Conservation (phyloP, 2,888 invertebrate species). For the Carcina quercana region DNA sequence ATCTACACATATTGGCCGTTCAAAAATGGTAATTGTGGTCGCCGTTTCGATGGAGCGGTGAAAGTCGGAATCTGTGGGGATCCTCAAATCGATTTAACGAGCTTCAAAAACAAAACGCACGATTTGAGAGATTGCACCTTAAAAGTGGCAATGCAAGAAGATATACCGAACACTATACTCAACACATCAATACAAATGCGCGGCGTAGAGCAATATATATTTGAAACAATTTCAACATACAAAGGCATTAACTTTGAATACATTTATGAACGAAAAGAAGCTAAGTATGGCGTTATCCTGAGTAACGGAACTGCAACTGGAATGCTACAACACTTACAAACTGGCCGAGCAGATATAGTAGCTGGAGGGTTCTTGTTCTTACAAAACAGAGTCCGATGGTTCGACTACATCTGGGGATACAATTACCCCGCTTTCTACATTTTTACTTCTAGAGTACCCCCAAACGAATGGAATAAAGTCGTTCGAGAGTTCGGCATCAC, state of each 20-base stretch:
- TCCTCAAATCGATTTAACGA: not conserved
- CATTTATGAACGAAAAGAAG: not conserved
- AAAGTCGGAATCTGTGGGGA: conserved; percentile 10
- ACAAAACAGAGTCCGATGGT: conserved; percentile 6
- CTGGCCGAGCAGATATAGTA: conserved; percentile 9
- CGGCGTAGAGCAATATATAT: conserved; percentile 7
- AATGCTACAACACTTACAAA: conserved; percentile 4
- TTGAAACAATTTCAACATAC: not conserved
- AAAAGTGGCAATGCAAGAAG: conserved; percentile 7
- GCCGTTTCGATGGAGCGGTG: conserved; percentile 4
- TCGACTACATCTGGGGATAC: conserved; percentile 10
- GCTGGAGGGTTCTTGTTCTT: conserved; percentile 11
- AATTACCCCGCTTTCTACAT: conserved; percentile 3
- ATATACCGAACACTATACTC: conserved; percentile 7
- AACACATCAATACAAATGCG: not conserved
- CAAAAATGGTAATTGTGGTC: conserved; percentile 13
- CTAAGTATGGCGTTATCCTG: conserved; percentile 1
- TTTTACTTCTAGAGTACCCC: conserved; percentile 2
- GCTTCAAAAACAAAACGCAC: conserved; percentile 4
- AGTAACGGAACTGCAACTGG: conserved; percentile 8
- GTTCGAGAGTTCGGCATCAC: conserved; percentile 7
- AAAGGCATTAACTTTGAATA: conserved; percentile 3
- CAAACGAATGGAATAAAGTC: conserved; percentile 8
- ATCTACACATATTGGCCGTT: conserved; percentile 16
- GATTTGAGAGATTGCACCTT: conserved; percentile 12